Base-by-base conservation (phyloP, 2,888 invertebrate species). In the Pseudococcus viburni region DNA sequence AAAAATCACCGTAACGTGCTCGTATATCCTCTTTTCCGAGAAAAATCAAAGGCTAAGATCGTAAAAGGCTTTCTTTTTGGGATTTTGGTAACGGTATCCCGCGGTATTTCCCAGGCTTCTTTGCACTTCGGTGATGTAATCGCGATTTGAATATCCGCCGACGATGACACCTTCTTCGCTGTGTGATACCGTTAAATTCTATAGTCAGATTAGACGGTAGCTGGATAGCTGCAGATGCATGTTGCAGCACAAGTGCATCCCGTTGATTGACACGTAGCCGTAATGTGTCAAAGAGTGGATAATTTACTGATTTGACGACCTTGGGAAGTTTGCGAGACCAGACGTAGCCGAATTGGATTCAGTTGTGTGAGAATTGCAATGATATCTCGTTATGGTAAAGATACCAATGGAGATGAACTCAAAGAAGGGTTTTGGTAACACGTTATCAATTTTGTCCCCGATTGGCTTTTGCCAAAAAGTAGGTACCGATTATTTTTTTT, bases 61-160 rank as follows among this genome's bases (percentile, higher is more conserved):
- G 80, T 83, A 46, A 83, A 46, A 83, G 42, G 80, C 46, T 46
- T 83, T 83, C 80, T 83, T 83, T 46, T 46, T 83, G 2, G 3
- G 46, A 83, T 46, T 46, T 22, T 19, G 9, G 42, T 83, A 83
- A 83, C 80, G 80, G 80, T 83, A 83, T 83, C 80, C 80, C 80
- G 80, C 80, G 39, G 80, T 46, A 83, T 46, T 83, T 83, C 80
- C 46, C 80, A 83, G 42, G 80, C 80, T 77, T 64, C 73, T 73
- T 33, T 73, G 17, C 64, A 64, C 22, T 64, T 33, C 33, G 7
- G 33, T 33, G 73, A 64, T 64, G 64, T 64, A 64, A 64, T 73
- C 33, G 17, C 2, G 33, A 73, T 73, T 73, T 73, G 73, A 73
- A 73, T 73, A 73, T 73, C 33, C 73, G 26, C 33, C 73, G 33